These are phyloP conservation scores for Stenolophus ochropezus DNA, from an alignment of 2,888 invertebrate species.

Conservation along the genomic window DNA sequence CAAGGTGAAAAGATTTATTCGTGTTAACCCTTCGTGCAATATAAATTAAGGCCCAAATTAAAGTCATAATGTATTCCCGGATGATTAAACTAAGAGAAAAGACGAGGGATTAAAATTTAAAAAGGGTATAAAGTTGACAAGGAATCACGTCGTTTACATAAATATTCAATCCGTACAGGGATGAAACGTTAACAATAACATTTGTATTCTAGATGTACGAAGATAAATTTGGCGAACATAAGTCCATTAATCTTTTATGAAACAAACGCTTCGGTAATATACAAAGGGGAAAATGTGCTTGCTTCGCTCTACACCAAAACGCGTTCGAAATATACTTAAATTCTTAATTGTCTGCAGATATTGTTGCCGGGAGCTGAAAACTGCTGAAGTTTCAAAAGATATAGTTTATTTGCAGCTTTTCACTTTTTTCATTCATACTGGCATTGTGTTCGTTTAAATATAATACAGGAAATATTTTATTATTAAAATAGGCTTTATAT, in stretches of 20 bases:
- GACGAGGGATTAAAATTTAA: not conserved
- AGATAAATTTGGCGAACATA: conserved; percentile 50
- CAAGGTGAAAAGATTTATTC: too few relatives aligned
- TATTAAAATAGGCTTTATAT: too few relatives aligned
- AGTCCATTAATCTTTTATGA: conserved; percentile 50
- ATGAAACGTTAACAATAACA: conserved; percentile 46
- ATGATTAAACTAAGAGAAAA: conserved; percentile 18
- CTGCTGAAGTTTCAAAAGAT: conserved; percentile 19
- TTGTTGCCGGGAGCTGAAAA: not conserved
- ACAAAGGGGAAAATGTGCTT: conserved; percentile 40
- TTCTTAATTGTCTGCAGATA: conserved; percentile 28
- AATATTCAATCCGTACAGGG: conserved; percentile 38
- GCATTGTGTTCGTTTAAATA: not conserved
- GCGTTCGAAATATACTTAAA: conserved; percentile 36
- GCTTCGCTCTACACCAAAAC: conserved; percentile 17
- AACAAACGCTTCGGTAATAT: conserved; percentile 34
- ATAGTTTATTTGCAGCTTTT: not conserved
- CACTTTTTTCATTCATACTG: not conserved
- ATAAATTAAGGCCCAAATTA: not conserved
- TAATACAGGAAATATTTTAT: not conserved
- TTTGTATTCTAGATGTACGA: conserved; percentile 45
- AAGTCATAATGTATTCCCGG: not conserved
- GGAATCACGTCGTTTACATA: conserved; percentile 46
- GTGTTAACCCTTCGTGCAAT: not conserved
- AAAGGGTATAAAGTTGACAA: conserved; percentile 27